Evolutionary conservation across 1,140 invertebrate genomes (phyloP), one percentile per base, ranked within the genome.

Genomic region (Psix sp.): DNA sequence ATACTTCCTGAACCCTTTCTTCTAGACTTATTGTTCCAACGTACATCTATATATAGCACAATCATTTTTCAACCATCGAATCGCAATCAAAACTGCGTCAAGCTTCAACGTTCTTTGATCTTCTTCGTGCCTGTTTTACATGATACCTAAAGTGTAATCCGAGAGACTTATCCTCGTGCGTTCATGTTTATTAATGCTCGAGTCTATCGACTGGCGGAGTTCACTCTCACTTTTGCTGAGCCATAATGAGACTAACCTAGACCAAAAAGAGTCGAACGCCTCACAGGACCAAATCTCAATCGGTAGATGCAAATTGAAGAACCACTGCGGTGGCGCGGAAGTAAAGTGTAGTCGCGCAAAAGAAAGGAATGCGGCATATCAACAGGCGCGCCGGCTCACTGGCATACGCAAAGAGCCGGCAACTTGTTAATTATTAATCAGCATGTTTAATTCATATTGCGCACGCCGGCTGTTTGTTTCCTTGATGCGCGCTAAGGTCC

Each of bases 351-450:
- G n/a, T 21, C 46, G 39, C 39, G 18, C n/a, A 35, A 59, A 57
- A 60, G 51, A 59, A 67, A 49, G 40, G 57, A 54, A 60, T 46
- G 63, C 16, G 13, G 33, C 18, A 11, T 15, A 40, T 56, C 42
- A 35, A 42, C 38, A 21, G 35, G 48, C 59, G 59, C 65, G 73
- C 56, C 57, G 45, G 72, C 74, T 49, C 38, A 66, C 74, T 57
- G 74, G 76, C 60, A 72, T 79, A 74, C 40, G 45, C 46, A 67
- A 65, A 46, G 57, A 70, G 77, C 76, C 76, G 74, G 67, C 76
- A 77, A 77, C 82, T 85, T 81, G 82, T 83, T 84, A 84, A 85
- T 85, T 85, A 85, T 84, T 84, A 84, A 84, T 84, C 80, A 84
- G 78, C 82, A 85, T 85, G 82, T 83, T 85, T 85, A 85, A 85